Percentiles rank a stretch among this genome's conserved stretches.
phyloP scores from a whole-genome alignment of 2,113 vertebrate genomes.

The Nansenia antarctica region DNA sequence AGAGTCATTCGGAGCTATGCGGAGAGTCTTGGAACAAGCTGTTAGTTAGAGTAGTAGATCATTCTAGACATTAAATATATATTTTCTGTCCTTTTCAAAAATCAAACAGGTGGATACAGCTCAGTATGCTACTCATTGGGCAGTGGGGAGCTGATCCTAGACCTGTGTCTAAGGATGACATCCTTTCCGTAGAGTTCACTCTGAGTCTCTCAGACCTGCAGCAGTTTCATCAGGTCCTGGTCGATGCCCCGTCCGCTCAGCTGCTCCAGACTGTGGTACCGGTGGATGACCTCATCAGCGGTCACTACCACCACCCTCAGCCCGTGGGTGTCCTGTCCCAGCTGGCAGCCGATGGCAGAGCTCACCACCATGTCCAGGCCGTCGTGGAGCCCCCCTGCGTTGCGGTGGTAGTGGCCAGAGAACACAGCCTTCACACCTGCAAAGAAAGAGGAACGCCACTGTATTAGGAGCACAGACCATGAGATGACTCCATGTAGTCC shows the following conservation, averaged over 20 bases:
- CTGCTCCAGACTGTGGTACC: conserved; percentile 85
- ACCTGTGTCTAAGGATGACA: too few species aligned
- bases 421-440: conserved; percentile 91
- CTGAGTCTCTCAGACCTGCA: conserved; percentile 56
- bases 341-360: conserved; percentile 94
- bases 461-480: too few species aligned
- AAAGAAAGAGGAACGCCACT: conserved; percentile 21
- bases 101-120: too few species aligned
- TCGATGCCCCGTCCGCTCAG: conserved; percentile 77
- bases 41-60: too few species aligned
- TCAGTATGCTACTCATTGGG: too few species aligned
- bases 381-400: conserved; percentile 84
- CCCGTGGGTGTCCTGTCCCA: conserved; percentile 87
- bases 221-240: conserved; percentile 78
- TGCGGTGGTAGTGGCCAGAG: conserved; percentile 93
- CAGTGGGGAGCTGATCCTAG: too few species aligned
- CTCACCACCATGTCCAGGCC: conserved; percentile 93
- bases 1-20: not conserved
- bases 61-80: too few species aligned
- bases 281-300: conserved; percentile 78
- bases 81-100: too few species aligned
- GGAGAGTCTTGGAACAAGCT: too few species aligned
- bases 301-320: conserved; percentile 90
- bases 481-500: too few species aligned
- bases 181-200: not conserved